Conservation (phyloP, 2,888 invertebrate species). For the Lydus trimaculatus region DNA sequence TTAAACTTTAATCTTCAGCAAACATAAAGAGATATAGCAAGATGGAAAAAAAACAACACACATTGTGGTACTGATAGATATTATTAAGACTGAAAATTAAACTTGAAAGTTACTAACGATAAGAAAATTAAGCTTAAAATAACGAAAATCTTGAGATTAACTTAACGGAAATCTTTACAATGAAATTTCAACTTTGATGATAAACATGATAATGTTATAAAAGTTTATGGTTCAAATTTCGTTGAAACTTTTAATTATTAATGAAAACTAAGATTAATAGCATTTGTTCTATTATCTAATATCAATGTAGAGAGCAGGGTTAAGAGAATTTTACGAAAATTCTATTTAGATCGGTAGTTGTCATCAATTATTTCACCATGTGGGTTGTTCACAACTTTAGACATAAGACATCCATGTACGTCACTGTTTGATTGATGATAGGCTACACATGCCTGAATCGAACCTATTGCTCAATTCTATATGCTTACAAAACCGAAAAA, state of each 20-base stretch:
- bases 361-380: constrained; percentile 16
- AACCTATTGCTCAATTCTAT: constrained; percentile 15
- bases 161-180: not conserved
- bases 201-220: not conserved
- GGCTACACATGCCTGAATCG: constrained; percentile 32
- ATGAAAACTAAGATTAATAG: not conserved
- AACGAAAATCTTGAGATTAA: not conserved
- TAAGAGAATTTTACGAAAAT: not conserved
- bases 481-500: not conserved
- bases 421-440: constrained; percentile 41
- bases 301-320: not conserved
- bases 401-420: constrained; percentile 40
- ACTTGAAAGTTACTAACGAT: not conserved
- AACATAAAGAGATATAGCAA: not conserved
- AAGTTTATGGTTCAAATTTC: not conserved
- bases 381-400: constrained; percentile 31
- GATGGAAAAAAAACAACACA: not conserved
- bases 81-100: not conserved
- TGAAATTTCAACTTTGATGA: not conserved
- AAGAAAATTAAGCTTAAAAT: not conserved
- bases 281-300: not conserved
- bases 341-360: not conserved
- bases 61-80: not conserved
- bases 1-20: not conserved
- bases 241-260: not conserved